Evolutionary conservation across 2,797 vertebrate genomes (phyloP).

Genomic region (Lagorchestes hirsutus): DNA sequence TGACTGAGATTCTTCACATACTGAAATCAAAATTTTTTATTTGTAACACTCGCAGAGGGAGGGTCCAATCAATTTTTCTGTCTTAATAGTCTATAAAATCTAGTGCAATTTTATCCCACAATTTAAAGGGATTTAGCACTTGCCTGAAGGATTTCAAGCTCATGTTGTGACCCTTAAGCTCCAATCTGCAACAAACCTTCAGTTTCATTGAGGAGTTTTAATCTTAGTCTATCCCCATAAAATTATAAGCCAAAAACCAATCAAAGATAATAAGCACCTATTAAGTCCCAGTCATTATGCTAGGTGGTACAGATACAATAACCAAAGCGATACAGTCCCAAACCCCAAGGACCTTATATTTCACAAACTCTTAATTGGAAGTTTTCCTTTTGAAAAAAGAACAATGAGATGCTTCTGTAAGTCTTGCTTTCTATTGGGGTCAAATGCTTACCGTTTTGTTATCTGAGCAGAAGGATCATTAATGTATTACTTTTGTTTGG

Average conservation of each 20-base stretch:
- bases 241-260: background rate
- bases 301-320: background rate
- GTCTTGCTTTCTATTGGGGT: background rate
- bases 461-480: background rate
- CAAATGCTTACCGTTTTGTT: background rate
- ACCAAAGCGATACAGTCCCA: background rate
- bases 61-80: background rate
- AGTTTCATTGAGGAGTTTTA: background rate
- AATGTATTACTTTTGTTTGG: background rate
- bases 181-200: background rate
- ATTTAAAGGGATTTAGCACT: background rate
- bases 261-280: background rate
- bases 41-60: background rate
- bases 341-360: background rate
- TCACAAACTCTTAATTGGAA: background rate
- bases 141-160: background rate
- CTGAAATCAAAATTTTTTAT: constrained; percentile 44
- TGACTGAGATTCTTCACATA: constrained; percentile 25
- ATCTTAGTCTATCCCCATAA: background rate
- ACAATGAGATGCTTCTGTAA: background rate
- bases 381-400: background rate
- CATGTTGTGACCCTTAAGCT: background rate
- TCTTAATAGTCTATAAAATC: background rate
- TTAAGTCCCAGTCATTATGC: background rate
- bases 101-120: background rate